phyloP scores from a whole-genome alignment of 2,888 invertebrate genomes.

The Tenthredo mesomela region DNA sequence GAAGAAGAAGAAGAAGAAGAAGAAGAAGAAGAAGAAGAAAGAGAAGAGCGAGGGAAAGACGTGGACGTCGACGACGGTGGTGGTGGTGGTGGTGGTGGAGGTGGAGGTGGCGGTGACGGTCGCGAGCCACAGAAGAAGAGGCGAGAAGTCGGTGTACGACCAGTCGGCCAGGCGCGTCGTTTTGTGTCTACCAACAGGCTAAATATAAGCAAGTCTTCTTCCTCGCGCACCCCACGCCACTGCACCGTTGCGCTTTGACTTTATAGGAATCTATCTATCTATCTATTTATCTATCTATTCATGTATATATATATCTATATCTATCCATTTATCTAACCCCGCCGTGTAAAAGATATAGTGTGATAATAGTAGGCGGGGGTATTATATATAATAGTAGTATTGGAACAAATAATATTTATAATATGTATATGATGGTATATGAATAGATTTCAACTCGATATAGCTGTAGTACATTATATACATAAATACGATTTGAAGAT shows the following conservation, averaged over 20 bases:
- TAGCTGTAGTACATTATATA: no score
- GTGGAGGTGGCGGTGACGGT: constrained; percentile 31
- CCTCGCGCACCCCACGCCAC: constrained; percentile 47
- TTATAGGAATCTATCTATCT: constrained; percentile 51
- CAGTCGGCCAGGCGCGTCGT: constrained; percentile 67
- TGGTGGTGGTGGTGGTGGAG: constrained; percentile 1
- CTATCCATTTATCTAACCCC: neutral
- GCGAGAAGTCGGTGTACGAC: constrained; percentile 52
- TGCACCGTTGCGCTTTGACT: constrained; percentile 48
- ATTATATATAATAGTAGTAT: no score
- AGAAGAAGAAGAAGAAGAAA: no score
- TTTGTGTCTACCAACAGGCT: constrained; percentile 74
- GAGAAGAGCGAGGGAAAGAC: constrained; percentile 30
- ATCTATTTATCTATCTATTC: neutral
- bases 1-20: constrained; percentile 48
- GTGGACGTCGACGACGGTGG: neutral
- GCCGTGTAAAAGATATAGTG: neutral
- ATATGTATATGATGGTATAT: no score
- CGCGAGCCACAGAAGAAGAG: constrained; percentile 47
- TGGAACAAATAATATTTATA: no score
- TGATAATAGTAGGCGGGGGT: neutral
- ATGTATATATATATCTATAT: no score
- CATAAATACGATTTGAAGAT: no score
- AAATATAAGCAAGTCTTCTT: constrained; percentile 64
- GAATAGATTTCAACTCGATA: no score